Evolutionary conservation across 2,113 vertebrate genomes (phyloP).

Genomic region (Spea multiplicata): DNA sequence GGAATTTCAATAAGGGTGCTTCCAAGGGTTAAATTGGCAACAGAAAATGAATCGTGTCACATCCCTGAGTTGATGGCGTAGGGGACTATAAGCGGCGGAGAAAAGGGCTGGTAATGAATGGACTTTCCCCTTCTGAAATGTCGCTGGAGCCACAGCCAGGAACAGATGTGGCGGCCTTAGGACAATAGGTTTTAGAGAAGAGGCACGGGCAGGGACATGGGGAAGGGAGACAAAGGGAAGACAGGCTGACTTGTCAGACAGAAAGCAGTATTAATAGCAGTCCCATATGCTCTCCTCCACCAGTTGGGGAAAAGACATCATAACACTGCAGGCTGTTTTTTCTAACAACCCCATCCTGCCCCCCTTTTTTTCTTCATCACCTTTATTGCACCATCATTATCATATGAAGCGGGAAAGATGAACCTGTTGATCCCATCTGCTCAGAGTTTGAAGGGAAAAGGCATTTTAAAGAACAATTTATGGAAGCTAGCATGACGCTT

Average conservation of each 20-base stretch:
- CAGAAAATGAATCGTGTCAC: constrained; percentile 27
- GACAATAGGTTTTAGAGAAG: constrained; percentile 43
- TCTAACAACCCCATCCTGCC: background rate
- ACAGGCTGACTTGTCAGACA: constrained; percentile 44
- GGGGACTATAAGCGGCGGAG: constrained; percentile 13
- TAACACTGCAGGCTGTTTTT: constrained; percentile 41
- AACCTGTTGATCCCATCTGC: constrained; percentile 44
- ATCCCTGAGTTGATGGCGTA: constrained; percentile 9
- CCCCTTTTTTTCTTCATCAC: constrained; percentile 9
- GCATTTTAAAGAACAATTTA: constrained; percentile 13
- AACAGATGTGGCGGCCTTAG: constrained; percentile 46
- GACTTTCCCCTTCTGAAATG: constrained; percentile 31
- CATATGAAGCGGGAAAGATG: constrained; percentile 30
- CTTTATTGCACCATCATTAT: constrained; percentile 14
- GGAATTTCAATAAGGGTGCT: too few relatives aligned
- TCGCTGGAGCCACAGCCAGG: constrained; percentile 17
- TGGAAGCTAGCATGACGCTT: constrained; percentile 7
- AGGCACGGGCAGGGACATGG: constrained; percentile 42
- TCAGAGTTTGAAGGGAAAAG: constrained; percentile 20
- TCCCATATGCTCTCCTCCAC: constrained; percentile 43
- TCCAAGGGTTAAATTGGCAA: too few relatives aligned
- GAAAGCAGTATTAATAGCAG: constrained; percentile 39
- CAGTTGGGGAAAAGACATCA: constrained; percentile 29
- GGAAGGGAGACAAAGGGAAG: constrained; percentile 40
- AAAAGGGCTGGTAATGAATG: constrained; percentile 32